Conservation (phyloP, 2,888 invertebrate genomes). For the Chironomus riparius region DNA sequence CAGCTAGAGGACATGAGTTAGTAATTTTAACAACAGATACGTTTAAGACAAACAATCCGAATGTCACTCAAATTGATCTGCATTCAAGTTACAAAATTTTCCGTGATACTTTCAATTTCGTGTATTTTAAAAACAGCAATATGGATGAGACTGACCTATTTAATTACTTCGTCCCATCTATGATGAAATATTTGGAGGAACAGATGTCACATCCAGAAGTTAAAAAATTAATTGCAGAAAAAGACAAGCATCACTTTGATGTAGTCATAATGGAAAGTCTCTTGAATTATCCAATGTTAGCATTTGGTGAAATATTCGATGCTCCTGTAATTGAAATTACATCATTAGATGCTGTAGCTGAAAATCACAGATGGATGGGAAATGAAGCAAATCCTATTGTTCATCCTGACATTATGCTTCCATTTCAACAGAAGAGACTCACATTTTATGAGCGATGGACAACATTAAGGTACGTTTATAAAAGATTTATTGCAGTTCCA, state of each 20-base stretch:
- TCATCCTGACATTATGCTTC: constrained; percentile 34
- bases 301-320: constrained; percentile 32
- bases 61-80: background rate
- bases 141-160: background rate
- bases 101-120: background rate
- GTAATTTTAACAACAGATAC: background rate
- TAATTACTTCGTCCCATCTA: background rate
- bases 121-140: background rate
- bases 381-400: constrained; percentile 33
- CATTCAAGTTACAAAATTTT: background rate
- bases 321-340: constrained; percentile 31
- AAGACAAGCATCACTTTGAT: constrained; percentile 32
- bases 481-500: background rate
- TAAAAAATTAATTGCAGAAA: constrained; percentile 32
- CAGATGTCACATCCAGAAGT: constrained; percentile 31
- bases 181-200: constrained; percentile 30
- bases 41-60: background rate
- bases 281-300: constrained; percentile 29
- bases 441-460: background rate
- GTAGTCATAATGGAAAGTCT: constrained; percentile 32
- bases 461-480: background rate
- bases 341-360: constrained; percentile 33
- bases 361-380: constrained; percentile 32
- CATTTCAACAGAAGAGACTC: background rate
- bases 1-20: constrained; percentile 37